These are phyloP conservation scores for Ibidorhyncha struthersii DNA, from an alignment of 2,113 vertebrate genomes.

Conservation along the genomic window DNA sequence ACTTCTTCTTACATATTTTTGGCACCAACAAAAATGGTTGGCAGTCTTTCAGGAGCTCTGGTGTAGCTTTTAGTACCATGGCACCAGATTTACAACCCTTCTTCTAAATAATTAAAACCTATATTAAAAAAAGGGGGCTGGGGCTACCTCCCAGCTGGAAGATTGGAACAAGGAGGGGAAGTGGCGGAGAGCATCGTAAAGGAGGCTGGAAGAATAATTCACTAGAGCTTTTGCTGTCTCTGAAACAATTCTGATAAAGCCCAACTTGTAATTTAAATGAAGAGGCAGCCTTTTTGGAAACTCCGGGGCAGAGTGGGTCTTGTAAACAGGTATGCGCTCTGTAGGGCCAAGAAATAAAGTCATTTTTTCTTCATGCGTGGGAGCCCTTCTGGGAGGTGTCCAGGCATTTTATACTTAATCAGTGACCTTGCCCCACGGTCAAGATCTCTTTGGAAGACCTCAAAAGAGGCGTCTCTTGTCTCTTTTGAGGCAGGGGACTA, in stretches of 20 bases:
- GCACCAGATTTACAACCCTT: constrained; percentile 39
- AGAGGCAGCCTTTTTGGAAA: neutral
- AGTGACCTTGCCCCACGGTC: neutral
- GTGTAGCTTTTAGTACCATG: constrained; percentile 50
- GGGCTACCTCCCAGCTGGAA: constrained; percentile 51
- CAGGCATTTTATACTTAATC: neutral
- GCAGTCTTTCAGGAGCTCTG: constrained; percentile 20
- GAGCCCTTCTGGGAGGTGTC: neutral
- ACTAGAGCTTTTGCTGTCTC: neutral
- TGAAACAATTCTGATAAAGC: neutral
- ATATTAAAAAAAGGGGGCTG: constrained; percentile 24
- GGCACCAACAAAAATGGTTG: neutral
- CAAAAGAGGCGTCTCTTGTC: neutral
- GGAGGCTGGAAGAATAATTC: neutral
- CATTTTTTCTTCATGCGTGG: neutral
- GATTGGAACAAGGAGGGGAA: constrained; percentile 23
- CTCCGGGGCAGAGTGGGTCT: neutral
- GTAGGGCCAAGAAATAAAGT: neutral
- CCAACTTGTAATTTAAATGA: neutral
- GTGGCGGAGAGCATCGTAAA: neutral
- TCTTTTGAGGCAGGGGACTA: neutral
- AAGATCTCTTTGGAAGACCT: neutral
- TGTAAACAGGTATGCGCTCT: neutral
- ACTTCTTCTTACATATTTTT: constrained; percentile 36
- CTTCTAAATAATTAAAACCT: constrained; percentile 62